Base-by-base conservation (phyloP, 2,888 invertebrate species). In the Trisateles emortualis region DNA sequence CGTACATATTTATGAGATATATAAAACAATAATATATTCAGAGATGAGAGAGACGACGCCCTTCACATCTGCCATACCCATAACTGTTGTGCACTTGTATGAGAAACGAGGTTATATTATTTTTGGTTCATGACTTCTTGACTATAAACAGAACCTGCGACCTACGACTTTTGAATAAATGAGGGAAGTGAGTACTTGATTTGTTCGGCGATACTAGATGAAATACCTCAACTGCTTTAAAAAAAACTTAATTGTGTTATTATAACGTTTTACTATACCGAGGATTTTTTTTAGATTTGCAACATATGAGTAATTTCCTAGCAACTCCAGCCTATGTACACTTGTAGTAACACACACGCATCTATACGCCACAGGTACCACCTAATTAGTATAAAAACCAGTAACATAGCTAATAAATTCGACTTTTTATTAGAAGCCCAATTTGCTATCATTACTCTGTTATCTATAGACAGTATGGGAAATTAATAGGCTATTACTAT, bases 71-170 rank as follows among this genome's bases (percentile, higher is more conserved):
- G 30, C 35, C 17, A 30, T 42, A 42, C 26, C 56, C 65, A 67
- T 78, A 71, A 70, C 72, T 66, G 81, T 72, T 71, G 66, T 77
- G 76, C 53, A 68, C 79, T 74, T 77, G 75, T 79, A 78, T 67
- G 36, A 79, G 79, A 81, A 80, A 78, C 74, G 81, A 85, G 84
- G 83, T 78, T 81, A 75, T 64, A 66, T 76, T 80, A 81, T 78
- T 82, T 81, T 79, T 76, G 76, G 76, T 70, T 64, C 71, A 79
- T 72, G 75, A 69, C 65, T 75, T 56, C 64, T 77, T 73, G 68
- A 58, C 74, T 74, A 72, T 77, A 76, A 76, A 75, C 51, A 55
- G 57, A 48, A 36, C 36, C 33, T 47, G 11, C 32, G 32, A 14
- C 9, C 22, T 14, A 38, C 13, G 4, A 32, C 38, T 35, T 44